phyloP scores from a whole-genome alignment of 2,888 invertebrate genomes.

The Caenorhabditis macrosperma region DNA sequence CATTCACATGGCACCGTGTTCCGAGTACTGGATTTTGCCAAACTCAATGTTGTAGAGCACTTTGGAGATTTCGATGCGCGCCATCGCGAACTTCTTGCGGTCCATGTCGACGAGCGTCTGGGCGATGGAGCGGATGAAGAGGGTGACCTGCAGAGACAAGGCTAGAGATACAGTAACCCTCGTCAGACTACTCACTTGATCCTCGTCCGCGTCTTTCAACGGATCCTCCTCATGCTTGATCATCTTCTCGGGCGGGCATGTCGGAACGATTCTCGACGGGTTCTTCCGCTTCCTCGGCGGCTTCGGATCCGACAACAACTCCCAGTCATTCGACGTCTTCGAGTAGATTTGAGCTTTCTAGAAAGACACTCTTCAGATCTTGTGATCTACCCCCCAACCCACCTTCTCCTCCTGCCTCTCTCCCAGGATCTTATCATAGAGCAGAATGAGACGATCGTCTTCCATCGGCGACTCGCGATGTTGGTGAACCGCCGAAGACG shows the following conservation, averaged over 20 bases:
- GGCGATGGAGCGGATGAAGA: conserved; percentile 60
- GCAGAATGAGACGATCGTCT: neutral
- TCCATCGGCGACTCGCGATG: conserved; percentile 1
- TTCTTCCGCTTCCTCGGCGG: neutral
- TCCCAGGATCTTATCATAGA: conserved; percentile 9
- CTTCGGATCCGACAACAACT: neutral
- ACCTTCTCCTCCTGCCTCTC: neutral
- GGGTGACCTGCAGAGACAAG: conserved; percentile 47
- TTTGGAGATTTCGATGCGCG: conserved; percentile 65
- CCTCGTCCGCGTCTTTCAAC: neutral
- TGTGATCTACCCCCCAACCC: neutral
- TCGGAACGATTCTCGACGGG: neutral
- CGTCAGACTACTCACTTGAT: conserved; percentile 2
- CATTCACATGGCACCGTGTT: neutral
- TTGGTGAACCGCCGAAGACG: neutral
- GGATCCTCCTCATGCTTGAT: neutral
- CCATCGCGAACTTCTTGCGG: conserved; percentile 55
- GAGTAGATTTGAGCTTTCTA: neutral
- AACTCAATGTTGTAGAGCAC: conserved; percentile 59
- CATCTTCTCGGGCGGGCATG: neutral
- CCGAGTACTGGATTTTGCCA: conserved; percentile 12
- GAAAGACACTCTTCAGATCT: neutral
- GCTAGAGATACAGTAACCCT: neutral
- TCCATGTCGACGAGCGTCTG: conserved; percentile 58
- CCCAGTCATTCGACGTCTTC: neutral